These are phyloP conservation scores for Plumapathes pennacea DNA, from an alignment of 92 coral and sea anemone species.

Conservation along the genomic window DNA sequence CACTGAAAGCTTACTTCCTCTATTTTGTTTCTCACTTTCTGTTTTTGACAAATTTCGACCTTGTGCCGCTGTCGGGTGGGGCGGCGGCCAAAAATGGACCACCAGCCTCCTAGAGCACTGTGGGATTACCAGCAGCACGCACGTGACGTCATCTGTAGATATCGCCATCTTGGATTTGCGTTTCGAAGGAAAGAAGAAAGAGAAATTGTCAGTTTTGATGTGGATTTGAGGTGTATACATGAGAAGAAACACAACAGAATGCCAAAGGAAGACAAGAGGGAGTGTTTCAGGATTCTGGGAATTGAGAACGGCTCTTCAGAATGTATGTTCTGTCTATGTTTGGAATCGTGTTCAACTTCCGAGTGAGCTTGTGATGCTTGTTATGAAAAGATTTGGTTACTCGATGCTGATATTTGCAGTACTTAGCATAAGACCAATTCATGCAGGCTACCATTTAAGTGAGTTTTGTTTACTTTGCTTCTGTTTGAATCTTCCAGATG, in stretches of 20 bases:
- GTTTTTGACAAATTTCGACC: background rate
- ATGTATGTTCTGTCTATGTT: constrained; percentile 62
- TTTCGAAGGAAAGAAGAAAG: constrained; percentile 41
- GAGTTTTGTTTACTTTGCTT: too few relatives aligned
- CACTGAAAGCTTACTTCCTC: background rate
- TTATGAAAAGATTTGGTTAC: too few relatives aligned
- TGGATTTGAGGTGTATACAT: constrained; percentile 70
- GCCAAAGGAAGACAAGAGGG: constrained; percentile 98
- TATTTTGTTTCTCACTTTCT: background rate
- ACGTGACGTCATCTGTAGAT: constrained; percentile 96
- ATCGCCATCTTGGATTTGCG: constrained; percentile 90
- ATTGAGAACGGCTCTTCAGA: constrained; percentile 77
- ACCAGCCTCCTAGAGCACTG: constrained; percentile 13
- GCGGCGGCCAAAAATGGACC: background rate
- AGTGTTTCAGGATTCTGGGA: constrained; percentile 83
- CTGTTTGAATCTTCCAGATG: constrained; percentile 76
- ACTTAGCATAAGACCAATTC: too few relatives aligned
- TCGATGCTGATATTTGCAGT: too few relatives aligned
- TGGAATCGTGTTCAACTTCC: constrained; percentile 3
- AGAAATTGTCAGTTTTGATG: constrained; percentile 55
- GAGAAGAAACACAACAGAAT: constrained; percentile 71
- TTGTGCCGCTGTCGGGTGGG: background rate
- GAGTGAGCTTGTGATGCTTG: background rate
- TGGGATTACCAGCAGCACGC: constrained; percentile 46
- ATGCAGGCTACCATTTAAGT: too few relatives aligned